phyloP scores from a whole-genome alignment of 2,888 invertebrate species.

The Nephrotoma guestfalica region DNA sequence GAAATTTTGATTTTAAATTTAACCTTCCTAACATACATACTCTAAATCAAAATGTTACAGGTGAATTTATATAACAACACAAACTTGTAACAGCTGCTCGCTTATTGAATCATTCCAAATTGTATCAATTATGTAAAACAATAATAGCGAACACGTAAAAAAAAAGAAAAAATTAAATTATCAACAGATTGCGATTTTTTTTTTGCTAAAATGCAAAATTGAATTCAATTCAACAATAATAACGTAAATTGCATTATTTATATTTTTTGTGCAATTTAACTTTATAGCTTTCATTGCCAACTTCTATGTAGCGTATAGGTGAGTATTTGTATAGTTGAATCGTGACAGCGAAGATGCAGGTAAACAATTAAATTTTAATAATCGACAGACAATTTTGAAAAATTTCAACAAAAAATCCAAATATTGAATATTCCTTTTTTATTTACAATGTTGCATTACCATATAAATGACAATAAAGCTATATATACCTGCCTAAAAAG shows the following conservation, averaged over 20 bases:
- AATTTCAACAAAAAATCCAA: background rate
- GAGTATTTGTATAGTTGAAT: background rate
- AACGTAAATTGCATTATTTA: background rate
- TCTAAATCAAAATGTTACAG: too few relatives aligned
- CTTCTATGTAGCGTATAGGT: background rate
- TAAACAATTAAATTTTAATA: background rate
- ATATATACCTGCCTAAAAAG: background rate
- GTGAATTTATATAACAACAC: too few relatives aligned
- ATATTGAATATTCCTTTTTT: background rate
- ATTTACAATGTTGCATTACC: background rate
- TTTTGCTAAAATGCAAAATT: background rate
- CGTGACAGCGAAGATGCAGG: background rate
- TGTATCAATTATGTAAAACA: background rate
- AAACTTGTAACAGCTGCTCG: background rate
- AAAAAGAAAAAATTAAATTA: background rate
- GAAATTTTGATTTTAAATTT: too few relatives aligned
- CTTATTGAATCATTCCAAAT: background rate
- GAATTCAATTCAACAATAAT: background rate
- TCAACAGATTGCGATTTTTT: background rate
- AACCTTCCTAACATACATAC: too few relatives aligned
- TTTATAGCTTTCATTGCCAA: background rate
- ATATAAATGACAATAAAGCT: background rate
- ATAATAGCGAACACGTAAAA: background rate
- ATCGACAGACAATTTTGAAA: background rate
- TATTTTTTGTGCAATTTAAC: background rate